phyloP scores from a whole-genome alignment of 2,113 vertebrate species.

The Brienomyrus brachyistius region DNA sequence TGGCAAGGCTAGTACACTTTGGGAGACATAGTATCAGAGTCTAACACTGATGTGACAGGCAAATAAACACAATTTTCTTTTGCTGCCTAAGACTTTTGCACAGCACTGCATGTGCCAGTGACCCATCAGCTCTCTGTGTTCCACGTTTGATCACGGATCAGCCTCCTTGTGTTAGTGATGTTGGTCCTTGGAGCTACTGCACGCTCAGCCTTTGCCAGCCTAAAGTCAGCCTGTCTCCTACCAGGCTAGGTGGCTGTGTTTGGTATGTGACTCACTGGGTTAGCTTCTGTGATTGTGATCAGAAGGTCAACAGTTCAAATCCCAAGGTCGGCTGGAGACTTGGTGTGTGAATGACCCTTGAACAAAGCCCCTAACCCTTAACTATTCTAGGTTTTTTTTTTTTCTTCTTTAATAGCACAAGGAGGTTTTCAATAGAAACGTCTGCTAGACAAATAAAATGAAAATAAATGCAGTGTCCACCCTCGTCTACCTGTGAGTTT shows the following conservation, averaged over 20 bases:
- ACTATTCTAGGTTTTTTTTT: neutral
- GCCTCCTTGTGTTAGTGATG: neutral
- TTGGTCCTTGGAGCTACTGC: neutral
- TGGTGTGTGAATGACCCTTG: neutral
- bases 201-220: neutral
- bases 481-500: conserved; percentile 11
- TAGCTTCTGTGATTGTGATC: neutral
- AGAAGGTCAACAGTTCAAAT: neutral
- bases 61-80: neutral
- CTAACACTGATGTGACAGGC: neutral
- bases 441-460: neutral
- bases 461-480: neutral
- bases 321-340: neutral
- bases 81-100: neutral
- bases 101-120: neutral
- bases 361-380: neutral
- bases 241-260: neutral
- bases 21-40: neutral
- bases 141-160: neutral
- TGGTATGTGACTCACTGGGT: neutral
- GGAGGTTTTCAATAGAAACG: neutral
- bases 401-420: neutral
- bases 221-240: neutral
- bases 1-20: neutral
- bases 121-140: neutral